phyloP scores from a whole-genome alignment of 2,113 vertebrate genomes.

The Hippocampus mohnikei region DNA sequence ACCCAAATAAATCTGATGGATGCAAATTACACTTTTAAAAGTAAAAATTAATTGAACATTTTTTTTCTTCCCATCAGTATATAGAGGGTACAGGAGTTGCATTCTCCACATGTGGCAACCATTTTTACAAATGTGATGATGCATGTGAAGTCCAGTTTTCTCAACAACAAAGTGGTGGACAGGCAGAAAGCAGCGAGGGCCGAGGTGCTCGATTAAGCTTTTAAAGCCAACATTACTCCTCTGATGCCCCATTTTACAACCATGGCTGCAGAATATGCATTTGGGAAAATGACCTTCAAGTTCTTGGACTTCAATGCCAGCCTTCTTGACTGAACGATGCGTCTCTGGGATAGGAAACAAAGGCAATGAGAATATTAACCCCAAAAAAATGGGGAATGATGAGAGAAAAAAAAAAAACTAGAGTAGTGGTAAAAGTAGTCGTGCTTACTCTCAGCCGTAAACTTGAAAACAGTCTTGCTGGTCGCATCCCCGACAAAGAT shows the following conservation, averaged over 20 bases:
- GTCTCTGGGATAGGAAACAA: conserved; percentile 75
- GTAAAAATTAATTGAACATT: too few species aligned
- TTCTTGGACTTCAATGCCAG: conserved; percentile 89
- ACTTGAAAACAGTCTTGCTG: conserved; percentile 81
- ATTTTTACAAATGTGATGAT: too few species aligned
- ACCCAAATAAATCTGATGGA: too few species aligned
- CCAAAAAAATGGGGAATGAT: not conserved
- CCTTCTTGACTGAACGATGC: conserved; percentile 96
- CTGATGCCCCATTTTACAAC: not conserved
- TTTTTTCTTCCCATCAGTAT: too few species aligned
- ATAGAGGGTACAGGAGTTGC: too few species aligned
- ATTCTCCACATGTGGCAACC: too few species aligned
- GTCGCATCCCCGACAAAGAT: conserved; percentile 84
- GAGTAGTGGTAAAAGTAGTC: not conserved
- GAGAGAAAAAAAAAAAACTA: not conserved
- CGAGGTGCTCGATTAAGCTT: too few species aligned
- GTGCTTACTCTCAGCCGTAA: conserved; percentile 81
- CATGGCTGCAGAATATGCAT: not conserved
- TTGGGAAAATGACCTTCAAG: conserved; percentile 76
- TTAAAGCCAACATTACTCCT: too few species aligned
- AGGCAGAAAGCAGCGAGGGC: too few species aligned
- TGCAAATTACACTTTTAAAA: too few species aligned
- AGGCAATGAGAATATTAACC: not conserved
- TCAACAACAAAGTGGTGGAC: too few species aligned
- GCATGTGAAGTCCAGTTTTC: too few species aligned